phyloP scores from a whole-genome alignment of 2,888 invertebrate species.

The Leucoptera coffeella region DNA sequence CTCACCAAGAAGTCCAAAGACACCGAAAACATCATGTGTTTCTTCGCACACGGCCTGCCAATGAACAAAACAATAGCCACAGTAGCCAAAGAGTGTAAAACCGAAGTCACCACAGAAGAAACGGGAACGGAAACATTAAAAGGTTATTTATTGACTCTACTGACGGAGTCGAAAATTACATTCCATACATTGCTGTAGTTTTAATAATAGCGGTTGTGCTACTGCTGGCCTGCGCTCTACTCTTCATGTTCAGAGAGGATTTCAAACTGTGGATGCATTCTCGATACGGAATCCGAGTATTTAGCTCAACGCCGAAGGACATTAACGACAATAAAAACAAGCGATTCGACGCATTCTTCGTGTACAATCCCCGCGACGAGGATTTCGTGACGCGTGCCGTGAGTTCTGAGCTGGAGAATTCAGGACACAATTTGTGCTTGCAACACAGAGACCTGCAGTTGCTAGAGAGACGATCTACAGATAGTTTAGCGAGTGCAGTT shows the following conservation, averaged over 20 bases:
- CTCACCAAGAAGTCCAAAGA: constrained; percentile 60
- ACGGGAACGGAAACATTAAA: constrained; percentile 54
- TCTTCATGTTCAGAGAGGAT: constrained; percentile 70
- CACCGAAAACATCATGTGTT: constrained; percentile 62
- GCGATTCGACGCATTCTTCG: constrained; percentile 81
- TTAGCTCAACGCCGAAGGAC: constrained; percentile 54
- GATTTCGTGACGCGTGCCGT: constrained; percentile 63
- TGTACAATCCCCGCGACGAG: constrained; percentile 78
- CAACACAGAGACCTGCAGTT: constrained; percentile 60
- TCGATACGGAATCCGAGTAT: constrained; percentile 68
- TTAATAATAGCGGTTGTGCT: constrained; percentile 64
- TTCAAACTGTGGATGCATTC: constrained; percentile 75
- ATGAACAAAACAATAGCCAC: constrained; percentile 46
- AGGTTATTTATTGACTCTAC: constrained; percentile 58
- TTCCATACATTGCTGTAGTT: constrained; percentile 67
- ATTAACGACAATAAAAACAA: constrained; percentile 58
- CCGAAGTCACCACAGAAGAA: constrained; percentile 58
- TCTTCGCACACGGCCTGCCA: constrained; percentile 45
- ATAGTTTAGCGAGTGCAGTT: constrained; percentile 46
- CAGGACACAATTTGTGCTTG: constrained; percentile 56
- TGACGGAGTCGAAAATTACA: constrained; percentile 64
- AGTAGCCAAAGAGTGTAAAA: constrained; percentile 50
- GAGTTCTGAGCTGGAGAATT: constrained; percentile 68
- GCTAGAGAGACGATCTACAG: constrained; percentile 50
- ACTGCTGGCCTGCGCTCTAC: constrained; percentile 60